Conservation (phyloP, 2,113 vertebrate species). For the Prinia subflava region DNA sequence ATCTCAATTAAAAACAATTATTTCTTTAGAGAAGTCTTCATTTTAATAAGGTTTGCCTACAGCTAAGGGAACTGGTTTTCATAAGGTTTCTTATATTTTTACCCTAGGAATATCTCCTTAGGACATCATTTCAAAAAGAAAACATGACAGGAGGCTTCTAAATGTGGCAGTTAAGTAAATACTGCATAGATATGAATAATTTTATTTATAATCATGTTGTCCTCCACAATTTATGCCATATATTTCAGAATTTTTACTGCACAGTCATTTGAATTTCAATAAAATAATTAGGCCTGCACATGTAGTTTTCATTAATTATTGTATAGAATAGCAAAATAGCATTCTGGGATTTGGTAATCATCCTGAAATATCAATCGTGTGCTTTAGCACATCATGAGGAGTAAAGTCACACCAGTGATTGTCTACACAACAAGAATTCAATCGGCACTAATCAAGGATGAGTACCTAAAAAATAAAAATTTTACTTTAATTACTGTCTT, state of each 20-base stretch:
- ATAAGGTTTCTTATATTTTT: neutral
- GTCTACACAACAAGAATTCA: neutral
- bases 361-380: neutral
- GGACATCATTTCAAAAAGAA: neutral
- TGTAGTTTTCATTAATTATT: neutral
- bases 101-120: neutral
- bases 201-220: neutral
- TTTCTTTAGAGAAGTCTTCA: neutral
- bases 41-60: slow-evolving; percentile 7
- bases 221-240: neutral
- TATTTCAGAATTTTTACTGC: neutral
- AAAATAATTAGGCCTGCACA: neutral
- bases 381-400: neutral
- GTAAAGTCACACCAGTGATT: neutral
- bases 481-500: neutral
- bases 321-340: neutral
- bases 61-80: neutral
- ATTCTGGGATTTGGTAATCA: neutral
- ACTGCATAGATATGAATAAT: neutral
- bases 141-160: neutral
- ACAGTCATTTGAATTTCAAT: neutral
- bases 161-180: neutral
- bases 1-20: neutral
- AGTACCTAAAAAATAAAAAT: neutral
- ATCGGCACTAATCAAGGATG: neutral